phyloP scores from a whole-genome alignment of 2,888 invertebrate genomes.

The Dicyrtoma fusca region DNA sequence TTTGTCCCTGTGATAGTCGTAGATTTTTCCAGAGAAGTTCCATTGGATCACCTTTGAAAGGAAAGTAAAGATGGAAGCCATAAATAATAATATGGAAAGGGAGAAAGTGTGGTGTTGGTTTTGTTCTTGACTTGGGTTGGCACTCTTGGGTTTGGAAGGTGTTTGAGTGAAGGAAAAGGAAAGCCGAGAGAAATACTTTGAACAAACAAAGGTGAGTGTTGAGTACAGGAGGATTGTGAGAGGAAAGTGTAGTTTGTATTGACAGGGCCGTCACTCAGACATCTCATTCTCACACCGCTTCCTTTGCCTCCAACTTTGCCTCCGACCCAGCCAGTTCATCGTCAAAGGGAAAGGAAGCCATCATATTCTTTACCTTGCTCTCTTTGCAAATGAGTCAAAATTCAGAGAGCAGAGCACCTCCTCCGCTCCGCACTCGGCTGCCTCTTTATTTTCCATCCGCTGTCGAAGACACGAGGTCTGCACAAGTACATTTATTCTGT shows the following conservation, averaged over 20 bases:
- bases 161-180: background rate
- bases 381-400: constrained; percentile 1
- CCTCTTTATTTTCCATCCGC: background rate
- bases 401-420: constrained; percentile 2
- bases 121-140: too few relatives aligned
- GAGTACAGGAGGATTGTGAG: background rate
- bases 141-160: too few relatives aligned
- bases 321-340: background rate
- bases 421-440: background rate
- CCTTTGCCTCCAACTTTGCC: too few relatives aligned
- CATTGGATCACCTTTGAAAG: too few relatives aligned
- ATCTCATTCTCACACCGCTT: constrained; percentile 17
- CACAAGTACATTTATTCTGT: background rate
- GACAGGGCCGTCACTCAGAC: constrained; percentile 28
- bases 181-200: background rate
- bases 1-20: too few relatives aligned
- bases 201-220: too few relatives aligned
- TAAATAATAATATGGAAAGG: too few relatives aligned
- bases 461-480: constrained; percentile 7
- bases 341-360: background rate
- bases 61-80: too few relatives aligned
- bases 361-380: constrained; percentile 22
- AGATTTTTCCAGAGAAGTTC: too few relatives aligned
- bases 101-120: too few relatives aligned
- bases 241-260: constrained; percentile 13